These are phyloP conservation scores for Ploceus nigricollis DNA, from an alignment of 2,113 vertebrate species.

Conservation along the genomic window DNA sequence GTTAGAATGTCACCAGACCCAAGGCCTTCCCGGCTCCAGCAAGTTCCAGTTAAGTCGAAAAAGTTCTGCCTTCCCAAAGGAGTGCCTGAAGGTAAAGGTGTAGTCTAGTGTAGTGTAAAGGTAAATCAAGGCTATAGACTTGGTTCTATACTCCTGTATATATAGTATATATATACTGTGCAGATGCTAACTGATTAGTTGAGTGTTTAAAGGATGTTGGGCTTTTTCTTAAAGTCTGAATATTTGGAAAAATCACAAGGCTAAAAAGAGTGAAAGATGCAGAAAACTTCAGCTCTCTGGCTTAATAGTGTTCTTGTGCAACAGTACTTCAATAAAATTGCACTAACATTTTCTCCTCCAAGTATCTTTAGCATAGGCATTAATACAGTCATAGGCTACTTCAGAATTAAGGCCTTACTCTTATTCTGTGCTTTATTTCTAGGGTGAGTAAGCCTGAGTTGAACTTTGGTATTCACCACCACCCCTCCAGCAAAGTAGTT, in stretches of 20 bases:
- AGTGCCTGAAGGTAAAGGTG: conserved; percentile 70
- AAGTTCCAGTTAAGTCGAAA: neutral
- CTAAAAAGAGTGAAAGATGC: neutral
- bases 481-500: neutral
- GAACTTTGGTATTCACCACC: neutral
- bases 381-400: neutral
- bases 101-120: no score
- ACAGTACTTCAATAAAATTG: neutral
- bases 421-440: neutral
- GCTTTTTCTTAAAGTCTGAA: neutral
- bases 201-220: neutral
- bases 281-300: neutral
- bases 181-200: neutral
- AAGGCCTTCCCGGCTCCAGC: neutral
- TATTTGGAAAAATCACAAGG: neutral
- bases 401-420: neutral
- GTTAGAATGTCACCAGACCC: conserved; percentile 63
- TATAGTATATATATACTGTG: neutral
- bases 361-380: neutral
- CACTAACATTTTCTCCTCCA: rapidly evolving
- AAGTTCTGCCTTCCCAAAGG: neutral
- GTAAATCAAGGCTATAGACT: neutral
- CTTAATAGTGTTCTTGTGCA: neutral
- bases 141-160: neutral
- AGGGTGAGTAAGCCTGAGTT: neutral